These are phyloP conservation scores for Dreissena rostriformis DNA, from an alignment of 1,140 invertebrate genomes.

Conservation along the genomic window DNA sequence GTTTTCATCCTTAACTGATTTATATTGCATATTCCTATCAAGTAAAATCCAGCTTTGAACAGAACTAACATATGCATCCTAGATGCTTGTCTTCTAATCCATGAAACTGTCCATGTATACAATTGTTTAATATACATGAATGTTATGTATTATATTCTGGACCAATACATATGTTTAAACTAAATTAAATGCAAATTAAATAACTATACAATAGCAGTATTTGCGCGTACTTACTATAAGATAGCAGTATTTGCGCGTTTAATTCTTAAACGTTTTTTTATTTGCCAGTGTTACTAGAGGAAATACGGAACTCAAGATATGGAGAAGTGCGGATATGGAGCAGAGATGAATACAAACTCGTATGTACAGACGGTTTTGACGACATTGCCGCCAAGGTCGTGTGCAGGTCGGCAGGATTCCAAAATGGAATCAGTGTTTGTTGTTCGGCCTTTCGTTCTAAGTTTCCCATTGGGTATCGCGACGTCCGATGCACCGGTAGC, in stretches of 20 bases:
- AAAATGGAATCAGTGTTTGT: conserved; percentile 55
- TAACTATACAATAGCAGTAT: neutral
- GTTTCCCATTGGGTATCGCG: conserved; percentile 30
- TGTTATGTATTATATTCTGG: too few species aligned
- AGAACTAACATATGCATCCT: too few species aligned
- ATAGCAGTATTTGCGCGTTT: neutral
- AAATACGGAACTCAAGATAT: conserved; percentile 60
- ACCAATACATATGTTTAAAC: too few species aligned
- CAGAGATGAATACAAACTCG: conserved; percentile 53
- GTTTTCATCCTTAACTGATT: too few species aligned
- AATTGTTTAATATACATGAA: too few species aligned
- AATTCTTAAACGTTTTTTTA: neutral
- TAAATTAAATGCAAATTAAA: neutral
- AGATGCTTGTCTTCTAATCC: too few species aligned
- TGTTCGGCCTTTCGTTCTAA: conserved; percentile 60
- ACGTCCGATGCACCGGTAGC: conserved; percentile 53
- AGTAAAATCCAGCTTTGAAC: too few species aligned
- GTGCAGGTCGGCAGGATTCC: conserved; percentile 51
- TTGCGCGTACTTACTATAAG: neutral
- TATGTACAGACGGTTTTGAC: conserved; percentile 67
- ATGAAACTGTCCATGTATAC: too few species aligned
- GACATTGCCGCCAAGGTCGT: conserved; percentile 61
- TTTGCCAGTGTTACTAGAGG: conserved; percentile 58
- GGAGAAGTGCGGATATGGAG: conserved; percentile 62
- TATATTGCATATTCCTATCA: too few species aligned